Evolutionary conservation across 2,797 vertebrate genomes (phyloP).

Genomic region (Siniperca scherzeri): DNA sequence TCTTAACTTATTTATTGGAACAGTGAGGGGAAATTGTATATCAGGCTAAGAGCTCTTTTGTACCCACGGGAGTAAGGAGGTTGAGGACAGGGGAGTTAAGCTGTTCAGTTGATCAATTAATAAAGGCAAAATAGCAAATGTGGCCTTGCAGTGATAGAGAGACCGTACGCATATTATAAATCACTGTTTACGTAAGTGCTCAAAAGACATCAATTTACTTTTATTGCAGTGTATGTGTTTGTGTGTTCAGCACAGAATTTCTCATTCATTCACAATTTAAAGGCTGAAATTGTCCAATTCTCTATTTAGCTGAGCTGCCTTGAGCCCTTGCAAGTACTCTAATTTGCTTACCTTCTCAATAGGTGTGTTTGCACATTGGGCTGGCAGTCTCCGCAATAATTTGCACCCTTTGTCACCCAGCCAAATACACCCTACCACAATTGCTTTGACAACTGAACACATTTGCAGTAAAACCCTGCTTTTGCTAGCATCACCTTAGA

Average conservation of each 20-base stretch:
- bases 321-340: slow-evolving; percentile 55
- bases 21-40: neutral
- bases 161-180: slow-evolving; percentile 26
- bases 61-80: neutral
- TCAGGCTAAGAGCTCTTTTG: slow-evolving; percentile 20
- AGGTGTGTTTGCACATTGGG: slow-evolving; percentile 68
- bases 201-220: slow-evolving; percentile 35
- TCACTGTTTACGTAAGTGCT: slow-evolving; percentile 40
- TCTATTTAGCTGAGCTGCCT: slow-evolving; percentile 54
- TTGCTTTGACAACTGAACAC: slow-evolving; percentile 58
- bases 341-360: slow-evolving; percentile 72
- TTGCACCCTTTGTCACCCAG: slow-evolving; percentile 38
- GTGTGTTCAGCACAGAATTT: slow-evolving; percentile 4
- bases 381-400: slow-evolving; percentile 46
- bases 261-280: slow-evolving; percentile 42
- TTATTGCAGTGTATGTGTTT: slow-evolving; percentile 30
- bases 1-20: neutral
- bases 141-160: slow-evolving; percentile 22
- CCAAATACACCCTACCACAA: slow-evolving; percentile 42
- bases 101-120: slow-evolving; percentile 37
- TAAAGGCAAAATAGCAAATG: slow-evolving; percentile 39
- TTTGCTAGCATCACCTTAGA: slow-evolving; percentile 55
- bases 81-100: neutral
- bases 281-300: slow-evolving; percentile 45
- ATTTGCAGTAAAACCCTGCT: slow-evolving; percentile 56